A percentile compares a stretch with the other conserved stretches of the same genome.
These are phyloP conservation scores for Morbakka virulenta DNA, from an alignment of 30 jellyfish, hydroid and myxozoan species.

Conservation along the genomic window DNA sequence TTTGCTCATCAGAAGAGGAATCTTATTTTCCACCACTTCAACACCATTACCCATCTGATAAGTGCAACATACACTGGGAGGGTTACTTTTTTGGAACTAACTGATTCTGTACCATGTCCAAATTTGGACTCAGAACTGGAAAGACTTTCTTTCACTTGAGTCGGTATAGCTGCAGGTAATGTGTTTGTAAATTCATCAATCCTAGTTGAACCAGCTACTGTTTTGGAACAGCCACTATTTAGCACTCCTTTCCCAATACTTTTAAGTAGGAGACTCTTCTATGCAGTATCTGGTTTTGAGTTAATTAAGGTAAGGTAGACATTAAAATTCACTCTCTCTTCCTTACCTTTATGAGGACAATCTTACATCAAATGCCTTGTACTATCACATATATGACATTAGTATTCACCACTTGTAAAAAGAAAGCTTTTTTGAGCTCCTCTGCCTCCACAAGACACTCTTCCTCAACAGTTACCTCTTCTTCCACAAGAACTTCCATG, in stretches of 20 bases:
- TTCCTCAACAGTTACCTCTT: too few relatives aligned
- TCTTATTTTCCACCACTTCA: conserved; percentile 28
- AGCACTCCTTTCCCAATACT: not conserved
- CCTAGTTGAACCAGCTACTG: not conserved
- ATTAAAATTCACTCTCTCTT: not conserved
- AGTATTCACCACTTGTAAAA: not conserved
- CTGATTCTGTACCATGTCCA: conserved; percentile 14
- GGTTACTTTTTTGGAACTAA: not conserved
- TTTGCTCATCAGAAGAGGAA: conserved; percentile 4
- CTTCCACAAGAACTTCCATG: not conserved
- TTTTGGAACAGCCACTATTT: not conserved
- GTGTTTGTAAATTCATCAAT: too few relatives aligned
- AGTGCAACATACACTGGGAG: conserved; percentile 8
- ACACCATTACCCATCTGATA: not conserved
- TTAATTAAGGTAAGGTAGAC: not conserved
- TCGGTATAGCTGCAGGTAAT: too few relatives aligned
- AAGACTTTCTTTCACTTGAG: not conserved
- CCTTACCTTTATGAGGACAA: not conserved
- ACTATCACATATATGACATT: too few relatives aligned
- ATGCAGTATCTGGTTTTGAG: too few relatives aligned
- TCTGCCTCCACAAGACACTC: not conserved
- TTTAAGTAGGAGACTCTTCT: too few relatives aligned
- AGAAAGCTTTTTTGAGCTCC: not conserved
- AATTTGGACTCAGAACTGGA: conserved; percentile 3
- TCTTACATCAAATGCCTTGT: not conserved